Evolutionary conservation across 2,113 vertebrate species (phyloP), one percentile per base, ranked within the genome.

Genomic region (Callorhinus ursinus): DNA sequence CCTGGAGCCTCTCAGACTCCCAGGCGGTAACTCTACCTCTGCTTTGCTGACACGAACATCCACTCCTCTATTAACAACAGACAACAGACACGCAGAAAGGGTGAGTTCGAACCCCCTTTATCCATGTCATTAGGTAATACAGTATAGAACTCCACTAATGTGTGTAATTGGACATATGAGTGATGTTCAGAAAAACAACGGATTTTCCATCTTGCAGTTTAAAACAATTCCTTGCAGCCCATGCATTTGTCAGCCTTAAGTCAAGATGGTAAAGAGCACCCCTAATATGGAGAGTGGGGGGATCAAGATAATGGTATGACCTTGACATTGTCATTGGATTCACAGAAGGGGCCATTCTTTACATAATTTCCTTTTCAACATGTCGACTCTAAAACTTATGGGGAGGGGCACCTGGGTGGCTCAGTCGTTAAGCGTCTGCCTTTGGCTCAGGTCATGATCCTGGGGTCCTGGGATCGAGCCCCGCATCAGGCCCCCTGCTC

Each of bases 61-160:
- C 88, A 98, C 98, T 99, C 98, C 98, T 98, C 98, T 99, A 98
- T 98, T 99, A 99, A 99, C 98, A 99, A 99, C 98, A 98, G 99
- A 42, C 10, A 24, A 8, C 16, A 51, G 76, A 94, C 98, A 98
- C 98, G 97, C 97, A 97, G 98, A 98, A 98, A 98, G 98, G 98
- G 98, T 98, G 98, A 98, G 98, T 98, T 98, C 98, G 98, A 99
- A 99, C 97, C 90, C 95, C 96, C 97, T 97, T 97, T 97, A 8
- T 96, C 96, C 94, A 49, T 98, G 98, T 93, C 97, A 97, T 98
- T 97, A 97, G 92, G 96, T 91, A 93, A 97, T 97, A 98, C 98
- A 98, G 99, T 98, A 98, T 98, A 98, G 97, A 98, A 96, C 97
- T 97, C 97, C 98, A 98, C 96, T 93, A 85, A 98, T 98, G 96